Conservation (phyloP, 37 sponge, comb jelly and placozoan genomes). For the Diacarnus erythraeanus region DNA sequence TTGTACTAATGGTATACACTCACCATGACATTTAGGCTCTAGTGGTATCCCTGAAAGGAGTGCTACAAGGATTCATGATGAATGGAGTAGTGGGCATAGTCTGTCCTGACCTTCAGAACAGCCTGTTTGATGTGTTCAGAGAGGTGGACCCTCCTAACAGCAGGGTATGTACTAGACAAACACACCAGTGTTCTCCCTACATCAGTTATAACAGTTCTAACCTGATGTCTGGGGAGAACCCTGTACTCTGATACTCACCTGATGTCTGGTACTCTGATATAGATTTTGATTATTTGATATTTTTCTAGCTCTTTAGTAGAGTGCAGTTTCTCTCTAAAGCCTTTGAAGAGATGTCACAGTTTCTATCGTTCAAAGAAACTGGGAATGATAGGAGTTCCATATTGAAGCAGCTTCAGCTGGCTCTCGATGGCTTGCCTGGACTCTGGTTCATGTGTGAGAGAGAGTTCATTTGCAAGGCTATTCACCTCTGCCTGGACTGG, state of each 20-base stretch:
- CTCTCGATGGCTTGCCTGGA: conserved; percentile 23
- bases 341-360: conserved; percentile 24
- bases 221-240: too few relatives aligned
- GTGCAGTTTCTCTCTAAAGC: not conserved
- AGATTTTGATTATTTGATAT: too few relatives aligned
- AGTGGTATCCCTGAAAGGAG: conserved; percentile 2
- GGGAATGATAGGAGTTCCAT: not conserved
- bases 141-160: conserved; percentile 7
- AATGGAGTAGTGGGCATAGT: conserved; percentile 26
- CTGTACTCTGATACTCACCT: too few relatives aligned
- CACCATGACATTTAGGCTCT: not conserved
- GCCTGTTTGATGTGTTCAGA: conserved; percentile 2
- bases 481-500: conserved; percentile 29
- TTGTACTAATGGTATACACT: not conserved
- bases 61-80: conserved; percentile 31
- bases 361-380: not conserved
- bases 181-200: too few relatives aligned
- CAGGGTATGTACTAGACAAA: conserved; percentile 2
- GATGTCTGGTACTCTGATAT: not conserved
- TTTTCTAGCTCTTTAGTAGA: conserved; percentile 13
- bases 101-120: conserved; percentile 13
- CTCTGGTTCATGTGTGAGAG: conserved; percentile 41
- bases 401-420: not conserved
- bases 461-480: conserved; percentile 19
- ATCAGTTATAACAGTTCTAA: too few relatives aligned